Evolutionary conservation across 2,888 invertebrate genomes (phyloP), one percentile per base, ranked within the genome.

Genomic region (Euclidia mi): DNA sequence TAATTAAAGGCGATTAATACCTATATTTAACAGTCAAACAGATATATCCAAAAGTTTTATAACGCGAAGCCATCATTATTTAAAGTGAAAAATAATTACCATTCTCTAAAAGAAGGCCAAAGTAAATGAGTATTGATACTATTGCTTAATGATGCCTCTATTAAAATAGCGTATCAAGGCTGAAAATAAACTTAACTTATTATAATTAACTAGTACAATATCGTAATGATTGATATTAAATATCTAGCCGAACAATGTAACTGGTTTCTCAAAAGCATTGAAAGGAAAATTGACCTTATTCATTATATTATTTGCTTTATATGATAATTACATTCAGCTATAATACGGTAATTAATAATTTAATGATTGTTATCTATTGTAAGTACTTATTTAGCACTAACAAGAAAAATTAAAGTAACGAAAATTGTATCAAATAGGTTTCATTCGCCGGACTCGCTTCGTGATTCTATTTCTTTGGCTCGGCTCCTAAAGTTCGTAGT

Each of bases 141-240:
- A 51, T 64, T 46, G 17, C 56, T 6, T 48, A 56, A 57, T 64
- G 46, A 57, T 57, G 59, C 18, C 20, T 38, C 31, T 29, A 35
- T 40, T 41, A 32, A 25, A 52, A 17, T 51, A 50, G 49, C 55
- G 48, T 35, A 60, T 64, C 69, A 70, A 71, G 74, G 70, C 7
- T 46, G 35, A 69, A 50, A 53, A 31, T 6, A 49, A 57, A 56
- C 25, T 44, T 31, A 20, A 40, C 31, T 41, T 50, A 28, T 56
- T 53, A 53, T 2, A 43, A 52, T 15, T 50, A 57, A 69, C 20
- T n/a, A 70, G 20, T 47, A 25, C 29, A 38, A 45, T 47, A 69
- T 68, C 48, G n/a, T n/a, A n/a, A n/a, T 35, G 18, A 37, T 47
- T 44, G 40, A 47, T 43, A 49, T 46, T 29, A 9, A 42, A 68